Evolutionary conservation across 2,797 vertebrate species (phyloP).

Genomic region (Pampus argenteus): DNA sequence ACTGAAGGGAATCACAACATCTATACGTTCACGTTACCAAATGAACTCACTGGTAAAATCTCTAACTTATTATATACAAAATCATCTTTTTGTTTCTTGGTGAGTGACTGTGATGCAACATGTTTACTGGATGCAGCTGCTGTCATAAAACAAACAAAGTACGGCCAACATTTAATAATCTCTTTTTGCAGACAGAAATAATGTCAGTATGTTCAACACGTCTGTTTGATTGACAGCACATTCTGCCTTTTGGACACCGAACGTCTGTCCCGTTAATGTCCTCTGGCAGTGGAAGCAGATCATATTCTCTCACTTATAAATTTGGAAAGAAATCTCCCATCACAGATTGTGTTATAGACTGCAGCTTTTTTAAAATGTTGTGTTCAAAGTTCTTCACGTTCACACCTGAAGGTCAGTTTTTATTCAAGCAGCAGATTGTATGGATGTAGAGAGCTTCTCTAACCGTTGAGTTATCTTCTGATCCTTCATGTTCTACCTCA

Average conservation of each 20-base stretch:
- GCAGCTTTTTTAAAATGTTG: neutral
- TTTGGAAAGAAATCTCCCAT: neutral
- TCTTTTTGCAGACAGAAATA: too few species aligned
- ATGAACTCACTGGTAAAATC: too few species aligned
- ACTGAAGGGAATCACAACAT: neutral
- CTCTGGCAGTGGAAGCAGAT: neutral
- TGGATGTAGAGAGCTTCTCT: neutral
- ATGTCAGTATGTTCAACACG: too few species aligned
- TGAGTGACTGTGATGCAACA: too few species aligned
- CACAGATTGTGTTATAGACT: neutral
- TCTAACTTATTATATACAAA: too few species aligned
- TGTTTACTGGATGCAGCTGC: too few species aligned
- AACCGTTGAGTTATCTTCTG: neutral
- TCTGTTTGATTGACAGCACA: too few species aligned
- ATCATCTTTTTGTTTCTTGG: too few species aligned
- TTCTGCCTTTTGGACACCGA: neutral
- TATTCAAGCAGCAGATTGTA: neutral
- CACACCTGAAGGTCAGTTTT: neutral
- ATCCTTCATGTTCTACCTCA: neutral
- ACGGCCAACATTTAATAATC: too few species aligned
- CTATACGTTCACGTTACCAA: neutral
- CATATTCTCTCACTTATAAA: neutral
- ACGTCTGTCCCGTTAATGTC: neutral
- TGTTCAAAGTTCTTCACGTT: neutral
- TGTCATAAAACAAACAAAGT: too few species aligned